phyloP scores from a whole-genome alignment of 2,888 invertebrate species.

The Iselma pallidipennis region DNA sequence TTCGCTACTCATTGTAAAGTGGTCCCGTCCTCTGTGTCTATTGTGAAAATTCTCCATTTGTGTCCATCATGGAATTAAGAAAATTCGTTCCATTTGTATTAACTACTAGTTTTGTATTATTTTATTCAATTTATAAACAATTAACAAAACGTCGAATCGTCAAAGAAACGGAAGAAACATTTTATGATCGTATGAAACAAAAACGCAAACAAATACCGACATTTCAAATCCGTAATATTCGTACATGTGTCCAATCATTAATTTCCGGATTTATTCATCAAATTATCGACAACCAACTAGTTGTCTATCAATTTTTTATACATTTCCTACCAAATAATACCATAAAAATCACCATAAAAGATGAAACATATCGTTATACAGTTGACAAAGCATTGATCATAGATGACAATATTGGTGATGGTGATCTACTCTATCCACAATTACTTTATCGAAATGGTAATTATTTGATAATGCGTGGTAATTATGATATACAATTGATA shows the following conservation, averaged over 20 bases:
- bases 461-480: not conserved
- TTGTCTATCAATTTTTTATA: not conserved
- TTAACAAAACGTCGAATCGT: too few relatives aligned
- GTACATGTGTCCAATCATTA: not conserved
- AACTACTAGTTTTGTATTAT: not conserved
- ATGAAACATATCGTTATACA: conserved; percentile 1
- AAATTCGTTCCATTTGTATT: not conserved
- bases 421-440: not conserved
- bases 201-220: not conserved
- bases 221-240: not conserved
- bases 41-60: too few relatives aligned
- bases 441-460: not conserved
- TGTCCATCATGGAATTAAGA: not conserved
- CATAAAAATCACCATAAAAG: not conserved
- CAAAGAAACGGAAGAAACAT: not conserved
- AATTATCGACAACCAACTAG: not conserved
- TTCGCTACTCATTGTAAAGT: too few relatives aligned
- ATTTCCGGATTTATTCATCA: not conserved
- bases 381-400: not conserved
- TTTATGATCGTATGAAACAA: conserved; percentile 8
- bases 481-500: not conserved
- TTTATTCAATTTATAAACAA: not conserved
- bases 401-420: not conserved
- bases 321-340: conserved; percentile 6
- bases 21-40: too few relatives aligned